Evolutionary conservation across 2,113 vertebrate species (phyloP).

Genomic region (Motacilla tschutschensis): DNA sequence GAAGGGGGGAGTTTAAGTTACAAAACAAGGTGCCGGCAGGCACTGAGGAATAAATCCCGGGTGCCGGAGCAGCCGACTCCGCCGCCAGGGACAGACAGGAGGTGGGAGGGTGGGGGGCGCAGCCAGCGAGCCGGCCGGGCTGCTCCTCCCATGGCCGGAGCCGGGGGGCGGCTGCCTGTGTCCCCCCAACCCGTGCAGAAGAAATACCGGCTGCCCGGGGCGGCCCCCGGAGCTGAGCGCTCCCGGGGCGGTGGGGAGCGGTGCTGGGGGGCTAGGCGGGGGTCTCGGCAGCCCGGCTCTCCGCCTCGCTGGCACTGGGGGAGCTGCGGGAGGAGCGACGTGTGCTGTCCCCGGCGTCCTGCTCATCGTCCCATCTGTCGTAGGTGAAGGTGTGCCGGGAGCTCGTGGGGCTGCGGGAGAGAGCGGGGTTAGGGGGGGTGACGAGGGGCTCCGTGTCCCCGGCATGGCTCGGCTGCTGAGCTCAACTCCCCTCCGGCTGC

Average conservation of each 20-base stretch:
- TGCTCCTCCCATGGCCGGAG: neutral
- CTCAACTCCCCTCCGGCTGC: neutral
- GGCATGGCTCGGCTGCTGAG: neutral
- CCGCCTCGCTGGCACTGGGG: conserved; percentile 79
- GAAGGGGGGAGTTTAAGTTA: conserved; percentile 61
- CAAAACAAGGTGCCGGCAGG: conserved; percentile 67
- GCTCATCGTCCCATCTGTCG: conserved; percentile 87
- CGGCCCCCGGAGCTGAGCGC: neutral
- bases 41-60: conserved; percentile 60
- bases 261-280: conserved; percentile 31
- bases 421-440: neutral
- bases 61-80: conserved; percentile 10
- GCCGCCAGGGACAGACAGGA: neutral
- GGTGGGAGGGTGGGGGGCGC: neutral
- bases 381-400: conserved; percentile 76
- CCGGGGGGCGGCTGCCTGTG: neutral
- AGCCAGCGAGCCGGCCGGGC: conserved; percentile 27
- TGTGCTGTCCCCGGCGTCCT: conserved; percentile 63
- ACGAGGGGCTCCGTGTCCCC: neutral
- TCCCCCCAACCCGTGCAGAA: neutral
- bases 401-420: conserved; percentile 78
- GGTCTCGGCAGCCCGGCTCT: conserved; percentile 74
- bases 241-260: neutral
- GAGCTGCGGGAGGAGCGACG: conserved; percentile 70
- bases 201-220: neutral